phyloP scores from a whole-genome alignment of 2,888 invertebrate genomes.

The Nomada ferruginata region DNA sequence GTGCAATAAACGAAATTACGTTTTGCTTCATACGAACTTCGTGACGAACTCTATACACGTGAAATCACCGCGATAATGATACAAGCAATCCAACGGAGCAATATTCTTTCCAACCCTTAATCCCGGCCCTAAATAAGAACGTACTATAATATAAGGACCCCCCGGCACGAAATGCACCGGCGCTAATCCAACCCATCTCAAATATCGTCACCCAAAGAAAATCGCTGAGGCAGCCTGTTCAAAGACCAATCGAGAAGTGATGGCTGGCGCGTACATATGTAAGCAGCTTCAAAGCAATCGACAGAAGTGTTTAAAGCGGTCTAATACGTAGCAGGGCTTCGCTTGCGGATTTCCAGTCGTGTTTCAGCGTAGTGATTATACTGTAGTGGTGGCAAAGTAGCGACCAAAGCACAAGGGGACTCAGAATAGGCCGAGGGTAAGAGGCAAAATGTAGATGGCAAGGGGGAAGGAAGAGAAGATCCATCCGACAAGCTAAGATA shows the following conservation, averaged over 20 bases:
- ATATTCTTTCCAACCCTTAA: too few species aligned
- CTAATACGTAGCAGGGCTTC: slow-evolving; percentile 49
- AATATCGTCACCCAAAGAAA: background rate
- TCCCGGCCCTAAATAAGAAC: too few species aligned
- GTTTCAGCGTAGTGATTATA: slow-evolving; percentile 71
- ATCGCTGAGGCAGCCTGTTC: slow-evolving; percentile 28
- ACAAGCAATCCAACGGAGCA: too few species aligned
- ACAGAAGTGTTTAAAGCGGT: slow-evolving; percentile 40
- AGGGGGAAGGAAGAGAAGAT: slow-evolving; percentile 30
- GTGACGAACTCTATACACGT: too few species aligned
- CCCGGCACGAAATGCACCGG: too few species aligned
- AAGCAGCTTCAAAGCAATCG: slow-evolving; percentile 33
- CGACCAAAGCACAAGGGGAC: slow-evolving; percentile 67
- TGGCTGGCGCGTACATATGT: background rate
- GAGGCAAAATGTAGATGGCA: slow-evolving; percentile 55
- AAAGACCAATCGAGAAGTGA: background rate
- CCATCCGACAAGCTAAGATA: slow-evolving; percentile 50
- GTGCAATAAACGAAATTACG: too few species aligned
- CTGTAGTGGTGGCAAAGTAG: slow-evolving; percentile 73
- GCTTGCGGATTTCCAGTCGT: slow-evolving; percentile 66
- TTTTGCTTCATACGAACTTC: too few species aligned
- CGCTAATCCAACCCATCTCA: too few species aligned
- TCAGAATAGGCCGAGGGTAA: slow-evolving; percentile 43
- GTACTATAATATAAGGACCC: too few species aligned
- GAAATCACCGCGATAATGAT: too few species aligned